Evolutionary conservation across 1,140 invertebrate species (phyloP), one percentile per base, ranked within the genome.

Genomic region (Drosophila nannoptera): DNA sequence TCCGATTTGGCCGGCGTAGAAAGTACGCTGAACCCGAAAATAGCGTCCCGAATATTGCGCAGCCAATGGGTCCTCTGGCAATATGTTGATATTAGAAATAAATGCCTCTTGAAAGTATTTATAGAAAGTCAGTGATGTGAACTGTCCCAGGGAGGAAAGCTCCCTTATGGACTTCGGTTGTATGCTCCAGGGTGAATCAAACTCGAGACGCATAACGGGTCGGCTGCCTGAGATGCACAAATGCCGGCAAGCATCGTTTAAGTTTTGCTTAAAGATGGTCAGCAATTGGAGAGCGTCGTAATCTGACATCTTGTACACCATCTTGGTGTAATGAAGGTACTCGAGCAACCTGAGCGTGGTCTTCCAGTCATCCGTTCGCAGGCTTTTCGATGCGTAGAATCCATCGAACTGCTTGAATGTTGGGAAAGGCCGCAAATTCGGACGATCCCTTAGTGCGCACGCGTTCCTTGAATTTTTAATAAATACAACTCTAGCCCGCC

Each of bases 121-220:
- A 11, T 14, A 67, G 8, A 55, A 55, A 2, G 16, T 40, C 2
- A 52, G 43, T 2, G 8, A 31, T 0, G 14, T n/a, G 1, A 67
- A 12, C 6, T 42, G 16, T n/a, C 58, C 35, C 14, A 59, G 14
- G 46, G n/a, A 5, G 12, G 69, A n/a, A 7, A 43, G 50, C 29
- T 73, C 16, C 2, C 38, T n/a, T 12, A 75, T 72, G 3, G 73
- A 7, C 14, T 59, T 67, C 0, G 45, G 5, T 7, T 35, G 31
- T 9, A 69, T 12, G 0, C 60, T 53, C 73, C 69, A 75, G 0
- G 69, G 69, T 2, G 36, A 36, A 55, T 75, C 73, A 6, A 75
- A 29, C 0, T 68, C 49, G 2, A 75, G 3, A 0, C 3, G 4
- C 46, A 74, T 22, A 12, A 38, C 40, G 11, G 22, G 6, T 0